Base-by-base conservation (phyloP, 2,113 vertebrate species). In the Dromiciops gliroides region DNA sequence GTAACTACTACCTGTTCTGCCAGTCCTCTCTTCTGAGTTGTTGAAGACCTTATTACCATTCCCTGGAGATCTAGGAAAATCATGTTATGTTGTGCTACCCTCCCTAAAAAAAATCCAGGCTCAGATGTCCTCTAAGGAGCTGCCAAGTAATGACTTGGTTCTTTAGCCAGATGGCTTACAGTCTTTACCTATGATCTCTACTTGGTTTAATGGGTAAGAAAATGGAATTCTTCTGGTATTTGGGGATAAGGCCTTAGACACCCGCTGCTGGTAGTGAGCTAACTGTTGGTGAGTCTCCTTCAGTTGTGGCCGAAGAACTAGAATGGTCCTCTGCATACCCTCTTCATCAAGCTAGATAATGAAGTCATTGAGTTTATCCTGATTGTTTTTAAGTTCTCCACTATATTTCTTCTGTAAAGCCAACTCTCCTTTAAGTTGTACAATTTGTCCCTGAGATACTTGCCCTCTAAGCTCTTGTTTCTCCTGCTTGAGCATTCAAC, bases 381-480 rank as follows among this genome's bases (percentile, higher is more conserved):
- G 99, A 98, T 99, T 99, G 99, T 99, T 99, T 98, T 99, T 99
- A 95, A 99, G 99, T 98, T 99, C 99, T 98, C 99, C 99, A 96
- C 99, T 99, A 98, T 99, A 99, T 98, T 99, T 99, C 99, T 99
- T 99, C 99, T 99, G 99, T 97, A 99, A 99, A 97, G 99, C 99
- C 98, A 99, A 98, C 98, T 99, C 99, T 91, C 99, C 99, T 99
- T 99, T 99, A 98, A 99, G 99, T 98, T 99, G 99, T 98, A 99
- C 99, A 98, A 99, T 99, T 96, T 99, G 99, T 96, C 99, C 99
- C 99, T 99, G 99, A 97, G 99, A 99, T 97, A 99, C 99, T 99
- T 99, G 99, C 98, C 99, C 99, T 97, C 99, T 99, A 98, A 99
- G 97, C 98, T 99, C 99, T 99, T 99, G 99, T 98, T 99, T 99